Percentiles rank a stretch among this genome's conserved stretches.
Conservation (phyloP, 1,140 invertebrate species). For the Rhopalosiphum maidis region DNA sequence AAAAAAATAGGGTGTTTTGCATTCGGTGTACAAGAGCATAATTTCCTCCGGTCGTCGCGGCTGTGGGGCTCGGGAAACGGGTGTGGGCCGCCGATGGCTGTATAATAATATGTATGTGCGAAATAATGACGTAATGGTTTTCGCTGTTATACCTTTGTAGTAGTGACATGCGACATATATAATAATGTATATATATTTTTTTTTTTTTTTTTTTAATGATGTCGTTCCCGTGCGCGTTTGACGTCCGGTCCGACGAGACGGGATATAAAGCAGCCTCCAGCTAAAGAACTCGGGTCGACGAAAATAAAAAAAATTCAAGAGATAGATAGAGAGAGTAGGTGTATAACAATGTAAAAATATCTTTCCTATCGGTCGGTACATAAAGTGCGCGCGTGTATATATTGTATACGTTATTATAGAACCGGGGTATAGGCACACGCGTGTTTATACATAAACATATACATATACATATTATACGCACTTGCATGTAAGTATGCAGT, state of each 20-base stretch:
- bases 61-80: slow-evolving; percentile 1
- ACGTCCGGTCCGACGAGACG: slow-evolving; percentile 47
- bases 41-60: background rate
- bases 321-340: background rate
- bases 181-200: background rate
- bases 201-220: slow-evolving; percentile 45
- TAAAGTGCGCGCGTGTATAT: background rate
- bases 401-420: background rate
- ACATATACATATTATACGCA: too few species aligned
- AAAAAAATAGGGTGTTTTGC: slow-evolving; percentile 5
- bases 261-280: slow-evolving; percentile 26
- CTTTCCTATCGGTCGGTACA: background rate
- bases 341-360: slow-evolving; percentile 37
- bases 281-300: background rate
- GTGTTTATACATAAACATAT: background rate
- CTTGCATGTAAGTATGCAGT: background rate
- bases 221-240: slow-evolving; percentile 13
- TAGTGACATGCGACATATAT: slow-evolving; percentile 40
- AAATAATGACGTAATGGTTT: slow-evolving; percentile 52
- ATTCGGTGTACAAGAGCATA: background rate
- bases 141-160: slow-evolving; percentile 36
- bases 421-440: background rate
- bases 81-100: background rate
- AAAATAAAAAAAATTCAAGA: background rate
- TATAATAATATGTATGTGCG: too few species aligned